Evolutionary conservation across 2,113 vertebrate genomes (phyloP).

Genomic region (Mobula birostris): DNA sequence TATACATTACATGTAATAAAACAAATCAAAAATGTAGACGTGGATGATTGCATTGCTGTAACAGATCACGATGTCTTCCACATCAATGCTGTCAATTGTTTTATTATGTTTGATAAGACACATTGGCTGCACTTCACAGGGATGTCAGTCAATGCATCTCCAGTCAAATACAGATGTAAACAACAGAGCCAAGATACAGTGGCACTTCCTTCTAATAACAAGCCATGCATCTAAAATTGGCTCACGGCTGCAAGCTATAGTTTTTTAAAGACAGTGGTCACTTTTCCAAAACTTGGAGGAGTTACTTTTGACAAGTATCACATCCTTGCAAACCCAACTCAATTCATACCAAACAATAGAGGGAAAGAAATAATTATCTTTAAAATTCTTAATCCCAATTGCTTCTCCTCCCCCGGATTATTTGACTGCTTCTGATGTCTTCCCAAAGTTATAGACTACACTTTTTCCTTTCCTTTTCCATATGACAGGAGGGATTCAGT

Average conservation of each 20-base stretch:
- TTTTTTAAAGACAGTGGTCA: slow-evolving; percentile 12
- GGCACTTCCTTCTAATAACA: neutral
- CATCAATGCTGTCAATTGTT: neutral
- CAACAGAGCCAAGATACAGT: neutral
- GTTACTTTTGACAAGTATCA: slow-evolving; percentile 3
- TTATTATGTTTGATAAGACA: neutral
- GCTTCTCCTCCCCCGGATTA: neutral
- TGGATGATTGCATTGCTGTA: neutral
- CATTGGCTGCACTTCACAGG: neutral
- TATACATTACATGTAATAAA: neutral
- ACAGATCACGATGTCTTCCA: neutral
- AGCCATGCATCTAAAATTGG: neutral
- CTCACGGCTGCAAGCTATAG: neutral
- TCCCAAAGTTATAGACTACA: neutral
- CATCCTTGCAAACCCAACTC: neutral
- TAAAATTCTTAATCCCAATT: neutral
- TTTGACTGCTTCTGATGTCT: neutral
- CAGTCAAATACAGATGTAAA: neutral
- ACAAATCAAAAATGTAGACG: neutral
- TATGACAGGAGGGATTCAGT: neutral
- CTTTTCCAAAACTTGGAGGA: neutral
- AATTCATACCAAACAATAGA: neutral
- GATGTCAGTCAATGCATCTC: neutral
- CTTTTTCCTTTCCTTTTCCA: neutral
- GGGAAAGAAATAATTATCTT: neutral